phyloP scores from a whole-genome alignment of 1,140 invertebrate species.

The Halictus rubicundus region DNA sequence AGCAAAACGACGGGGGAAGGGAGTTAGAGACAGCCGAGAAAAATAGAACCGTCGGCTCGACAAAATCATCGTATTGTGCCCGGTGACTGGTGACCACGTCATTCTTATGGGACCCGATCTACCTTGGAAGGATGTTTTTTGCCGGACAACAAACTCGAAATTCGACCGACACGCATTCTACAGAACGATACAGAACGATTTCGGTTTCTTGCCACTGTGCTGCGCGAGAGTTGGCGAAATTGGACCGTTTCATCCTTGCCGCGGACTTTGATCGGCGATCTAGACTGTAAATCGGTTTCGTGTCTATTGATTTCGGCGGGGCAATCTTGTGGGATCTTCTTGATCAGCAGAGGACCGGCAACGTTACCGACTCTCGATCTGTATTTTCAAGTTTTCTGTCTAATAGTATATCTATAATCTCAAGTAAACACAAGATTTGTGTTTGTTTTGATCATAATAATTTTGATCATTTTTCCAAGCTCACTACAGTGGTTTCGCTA shows the following conservation, averaged over 20 bases:
- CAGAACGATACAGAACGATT: neutral
- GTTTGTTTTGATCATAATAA: too few species aligned
- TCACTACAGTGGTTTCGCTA: too few species aligned
- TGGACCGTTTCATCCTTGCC: neutral
- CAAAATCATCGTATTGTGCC: slow-evolving; percentile 47
- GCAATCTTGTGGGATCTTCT: too few species aligned
- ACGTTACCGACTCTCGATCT: too few species aligned
- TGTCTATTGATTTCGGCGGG: too few species aligned
- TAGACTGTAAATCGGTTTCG: neutral
- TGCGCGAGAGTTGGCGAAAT: neutral
- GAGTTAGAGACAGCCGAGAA: neutral
- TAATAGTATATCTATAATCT: too few species aligned
- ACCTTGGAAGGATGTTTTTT: slow-evolving; percentile 13
- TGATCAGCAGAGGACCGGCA: too few species aligned
- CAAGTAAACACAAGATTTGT: too few species aligned
- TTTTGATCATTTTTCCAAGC: too few species aligned
- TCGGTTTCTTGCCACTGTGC: neutral
- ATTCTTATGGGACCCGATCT: neutral
- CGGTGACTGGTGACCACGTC: slow-evolving; percentile 19
- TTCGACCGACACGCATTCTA: neutral
- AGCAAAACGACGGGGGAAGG: slow-evolving; percentile 40
- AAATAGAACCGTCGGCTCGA: slow-evolving; percentile 22
- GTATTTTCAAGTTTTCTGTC: too few species aligned
- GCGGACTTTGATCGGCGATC: neutral
- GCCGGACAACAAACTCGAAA: neutral